Conservation (phyloP, 2,888 invertebrate genomes). For the Oasisia sp. region DNA sequence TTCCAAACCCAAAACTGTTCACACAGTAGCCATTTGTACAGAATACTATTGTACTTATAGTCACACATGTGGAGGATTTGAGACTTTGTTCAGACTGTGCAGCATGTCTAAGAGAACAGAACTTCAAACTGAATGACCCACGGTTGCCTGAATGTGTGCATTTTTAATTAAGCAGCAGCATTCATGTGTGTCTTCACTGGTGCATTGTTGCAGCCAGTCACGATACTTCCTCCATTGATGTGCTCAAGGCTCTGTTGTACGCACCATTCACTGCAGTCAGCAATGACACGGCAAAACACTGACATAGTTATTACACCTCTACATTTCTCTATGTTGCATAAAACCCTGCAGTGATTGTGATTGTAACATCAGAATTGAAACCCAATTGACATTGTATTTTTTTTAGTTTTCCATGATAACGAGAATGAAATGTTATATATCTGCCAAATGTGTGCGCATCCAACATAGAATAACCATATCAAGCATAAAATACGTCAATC, state of each 20-base stretch:
- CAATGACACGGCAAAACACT: not conserved
- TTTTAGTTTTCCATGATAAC: not conserved
- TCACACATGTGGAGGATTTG: not conserved
- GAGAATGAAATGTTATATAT: not conserved
- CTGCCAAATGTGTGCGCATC: not conserved
- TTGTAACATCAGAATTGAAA: not conserved
- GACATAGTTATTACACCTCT: not conserved
- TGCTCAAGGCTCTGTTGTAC: not conserved
- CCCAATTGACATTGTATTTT: not conserved
- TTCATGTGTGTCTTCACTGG: not conserved
- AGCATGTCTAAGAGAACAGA: not conserved
- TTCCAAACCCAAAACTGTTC: too few relatives aligned
- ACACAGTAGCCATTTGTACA: not conserved
- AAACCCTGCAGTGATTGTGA: not conserved
- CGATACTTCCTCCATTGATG: not conserved
- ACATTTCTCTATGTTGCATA: not conserved
- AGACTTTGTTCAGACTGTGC: not conserved
- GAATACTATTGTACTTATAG: not conserved
- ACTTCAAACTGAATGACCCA: conserved; percentile 2
- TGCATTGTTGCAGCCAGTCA: not conserved
- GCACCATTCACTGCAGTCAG: not conserved
- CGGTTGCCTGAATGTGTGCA: not conserved
- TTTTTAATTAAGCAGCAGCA: not conserved
- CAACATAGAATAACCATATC: not conserved
- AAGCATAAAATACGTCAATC: not conserved